A percentile compares a stretch with the other conserved stretches of the same genome.
Evolutionary conservation across 1,140 invertebrate genomes (phyloP).

Genomic region (Hestina assimilis): DNA sequence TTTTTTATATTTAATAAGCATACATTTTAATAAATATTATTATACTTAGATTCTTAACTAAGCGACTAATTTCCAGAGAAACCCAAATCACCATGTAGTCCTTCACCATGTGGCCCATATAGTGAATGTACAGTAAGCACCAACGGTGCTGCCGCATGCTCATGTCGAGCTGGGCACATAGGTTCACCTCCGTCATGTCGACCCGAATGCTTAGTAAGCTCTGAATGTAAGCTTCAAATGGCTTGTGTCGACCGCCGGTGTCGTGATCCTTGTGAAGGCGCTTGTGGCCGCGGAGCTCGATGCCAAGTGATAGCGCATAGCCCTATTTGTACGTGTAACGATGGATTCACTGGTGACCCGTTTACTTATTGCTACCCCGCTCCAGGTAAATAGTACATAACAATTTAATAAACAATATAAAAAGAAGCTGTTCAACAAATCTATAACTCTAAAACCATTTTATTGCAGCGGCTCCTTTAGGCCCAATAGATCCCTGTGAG

Average conservation of each 20-base stretch:
- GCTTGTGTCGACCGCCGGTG: slow-evolving; percentile 83
- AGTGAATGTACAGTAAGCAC: slow-evolving; percentile 82
- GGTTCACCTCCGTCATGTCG: slow-evolving; percentile 86
- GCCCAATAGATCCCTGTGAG: slow-evolving; percentile 80
- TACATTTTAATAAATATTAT: not conserved
- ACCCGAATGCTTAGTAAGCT: slow-evolving; percentile 84
- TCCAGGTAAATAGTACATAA: slow-evolving; percentile 49
- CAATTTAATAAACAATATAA: slow-evolving; percentile 9
- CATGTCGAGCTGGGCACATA: slow-evolving; percentile 83
- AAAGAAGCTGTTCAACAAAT: not conserved
- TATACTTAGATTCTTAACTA: not conserved
- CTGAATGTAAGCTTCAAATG: slow-evolving; percentile 82
- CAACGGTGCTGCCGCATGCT: slow-evolving; percentile 84
- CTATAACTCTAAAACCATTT: no score
- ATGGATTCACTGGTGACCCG: slow-evolving; percentile 89
- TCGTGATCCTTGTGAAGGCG: slow-evolving; percentile 83
- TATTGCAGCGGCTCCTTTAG: slow-evolving; percentile 41
- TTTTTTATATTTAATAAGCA: not conserved
- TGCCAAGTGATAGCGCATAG: slow-evolving; percentile 91
- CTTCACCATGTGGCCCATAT: slow-evolving; percentile 88
- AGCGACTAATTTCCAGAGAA: slow-evolving; percentile 30
- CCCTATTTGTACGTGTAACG: slow-evolving; percentile 87
- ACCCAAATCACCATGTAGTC: slow-evolving; percentile 82
- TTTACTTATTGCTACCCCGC: slow-evolving; percentile 85
- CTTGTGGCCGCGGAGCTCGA: slow-evolving; percentile 87